Base-by-base conservation (phyloP, 2,113 vertebrate genomes). In the Pseudorectes ferrugineus region DNA sequence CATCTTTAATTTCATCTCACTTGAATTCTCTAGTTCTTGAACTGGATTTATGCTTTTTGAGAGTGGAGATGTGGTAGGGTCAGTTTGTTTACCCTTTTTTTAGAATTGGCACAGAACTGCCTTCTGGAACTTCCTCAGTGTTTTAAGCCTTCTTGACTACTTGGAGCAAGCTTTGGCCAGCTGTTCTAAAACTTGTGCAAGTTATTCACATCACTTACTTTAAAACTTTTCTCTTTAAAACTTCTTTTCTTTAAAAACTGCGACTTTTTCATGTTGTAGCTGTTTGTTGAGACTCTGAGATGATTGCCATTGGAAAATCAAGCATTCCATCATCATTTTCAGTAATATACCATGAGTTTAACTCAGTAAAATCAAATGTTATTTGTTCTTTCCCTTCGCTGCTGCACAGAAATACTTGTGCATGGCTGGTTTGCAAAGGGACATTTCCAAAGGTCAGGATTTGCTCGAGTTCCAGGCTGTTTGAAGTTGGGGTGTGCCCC, bases 121-220 rank as follows among this genome's bases (percentile, higher is more conserved):
- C 26, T 68, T 75, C 74, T 95, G 81, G 74, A 95, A 95, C 78
- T 85, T 93, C 62, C 71, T 76, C 42, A 16, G 81, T 80, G 67
- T 88, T 89, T 29, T 90, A 85, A 95, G 88, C 88, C 71, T 88
- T 91, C 68, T 96, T 78, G 90, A 93, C 93, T 89, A 82, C 66
- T 95, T 94, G 95, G 87, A 95, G 70, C 57, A 68, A 52, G 23
- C 77, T 79, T 94, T 95, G 92, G 66, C 62, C 96, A 94, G 92
- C 95, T 96, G 85, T 57, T 93, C 66, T 95, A 19, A 95, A 94
- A 78, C 31, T 93, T 6, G 1, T 89, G 57, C 63, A 83, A 80
- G 59, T 80, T 86, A 21, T 25, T 77, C 22, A 45, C n/a, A 36
- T 36, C 33, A 6, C 31, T 81, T 42, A 51, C 7, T 73, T 68